Conservation (phyloP, 2,888 invertebrate species). For the Microctonus aethiopoides region DNA sequence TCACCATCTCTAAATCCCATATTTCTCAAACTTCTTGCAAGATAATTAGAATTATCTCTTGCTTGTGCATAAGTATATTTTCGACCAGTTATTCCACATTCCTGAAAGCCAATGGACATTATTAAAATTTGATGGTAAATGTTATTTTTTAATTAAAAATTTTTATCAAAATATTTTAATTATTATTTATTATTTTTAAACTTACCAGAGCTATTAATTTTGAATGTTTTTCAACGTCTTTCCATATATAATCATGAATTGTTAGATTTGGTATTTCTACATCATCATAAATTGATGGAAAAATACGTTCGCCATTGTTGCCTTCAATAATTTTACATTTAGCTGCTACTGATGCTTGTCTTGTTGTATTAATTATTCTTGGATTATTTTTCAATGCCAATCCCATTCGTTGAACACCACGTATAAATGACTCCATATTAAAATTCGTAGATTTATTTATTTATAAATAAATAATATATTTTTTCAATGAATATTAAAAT, state of each 20-base stretch:
- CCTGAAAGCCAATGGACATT: constrained; percentile 67
- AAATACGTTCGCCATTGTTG: constrained; percentile 56
- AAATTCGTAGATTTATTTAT: neutral
- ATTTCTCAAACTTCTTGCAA: constrained; percentile 75
- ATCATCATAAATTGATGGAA: constrained; percentile 47
- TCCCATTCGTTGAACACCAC: constrained; percentile 34
- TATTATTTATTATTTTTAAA: constrained; percentile 11
- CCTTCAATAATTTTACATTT: constrained; percentile 46
- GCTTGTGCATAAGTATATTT: constrained; percentile 79
- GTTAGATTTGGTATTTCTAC: constrained; percentile 42
- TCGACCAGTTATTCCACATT: constrained; percentile 78
- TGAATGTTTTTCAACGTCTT: constrained; percentile 40
- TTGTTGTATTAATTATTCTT: constrained; percentile 32
- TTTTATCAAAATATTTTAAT: too few relatives aligned
- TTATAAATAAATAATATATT: neutral
- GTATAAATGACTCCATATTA: constrained; percentile 38
- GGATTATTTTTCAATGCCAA: constrained; percentile 30
- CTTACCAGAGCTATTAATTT: constrained; percentile 57
- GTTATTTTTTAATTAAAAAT: neutral
- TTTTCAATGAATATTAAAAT: neutral
- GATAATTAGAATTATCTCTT: constrained; percentile 75
- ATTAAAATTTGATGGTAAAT: neutral
- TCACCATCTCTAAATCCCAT: constrained; percentile 76
- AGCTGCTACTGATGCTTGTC: constrained; percentile 41
- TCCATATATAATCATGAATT: constrained; percentile 56